Percentiles rank a stretch among this genome's conserved stretches.
Evolutionary conservation across 64 coral and sea anemone species (phyloP).

Genomic region (Actinia equina): DNA sequence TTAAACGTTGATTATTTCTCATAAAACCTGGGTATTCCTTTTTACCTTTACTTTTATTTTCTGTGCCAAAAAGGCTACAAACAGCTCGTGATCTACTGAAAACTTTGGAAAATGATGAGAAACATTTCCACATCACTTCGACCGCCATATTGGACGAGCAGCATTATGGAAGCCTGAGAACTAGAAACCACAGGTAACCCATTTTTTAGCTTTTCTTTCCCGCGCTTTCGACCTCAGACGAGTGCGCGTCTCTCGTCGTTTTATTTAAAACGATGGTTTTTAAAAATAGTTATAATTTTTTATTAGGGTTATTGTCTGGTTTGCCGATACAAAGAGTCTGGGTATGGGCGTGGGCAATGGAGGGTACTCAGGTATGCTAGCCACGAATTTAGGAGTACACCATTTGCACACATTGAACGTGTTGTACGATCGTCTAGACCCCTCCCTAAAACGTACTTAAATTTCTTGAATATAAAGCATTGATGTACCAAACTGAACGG

Average conservation of each 20-base stretch:
- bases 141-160: background rate
- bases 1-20: background rate
- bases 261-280: too few species aligned
- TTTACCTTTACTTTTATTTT: background rate
- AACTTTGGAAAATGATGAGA: background rate
- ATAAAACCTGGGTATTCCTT: too few species aligned
- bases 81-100: background rate
- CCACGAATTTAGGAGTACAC: background rate
- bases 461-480: background rate
- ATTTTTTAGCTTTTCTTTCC: background rate
- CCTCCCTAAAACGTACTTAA: background rate
- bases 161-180: background rate
- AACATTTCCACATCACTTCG: background rate
- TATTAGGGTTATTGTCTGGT: too few species aligned
- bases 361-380: background rate
- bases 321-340: too few species aligned
- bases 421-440: background rate
- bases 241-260: too few species aligned
- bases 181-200: constrained; percentile 1
- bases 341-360: too few species aligned
- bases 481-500: background rate
- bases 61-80: background rate
- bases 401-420: background rate
- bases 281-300: too few species aligned
- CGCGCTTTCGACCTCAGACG: background rate